Evolutionary conservation across 2,113 vertebrate genomes (phyloP), one percentile per base, ranked within the genome.

Genomic region (Myrmecophaga tridactyla): DNA sequence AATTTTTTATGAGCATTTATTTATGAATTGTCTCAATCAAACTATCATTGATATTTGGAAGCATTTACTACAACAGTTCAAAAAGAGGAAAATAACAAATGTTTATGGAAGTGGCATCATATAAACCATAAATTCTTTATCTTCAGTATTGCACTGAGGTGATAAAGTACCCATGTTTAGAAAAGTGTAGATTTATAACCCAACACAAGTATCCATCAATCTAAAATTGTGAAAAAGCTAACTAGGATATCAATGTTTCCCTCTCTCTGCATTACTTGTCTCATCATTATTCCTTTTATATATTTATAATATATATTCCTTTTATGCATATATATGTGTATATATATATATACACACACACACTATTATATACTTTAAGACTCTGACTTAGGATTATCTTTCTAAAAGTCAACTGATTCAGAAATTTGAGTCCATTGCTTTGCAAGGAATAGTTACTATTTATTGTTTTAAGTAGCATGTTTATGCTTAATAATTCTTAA

Each of bases 401-500:
- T 93, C 69, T 82, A 58, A 86, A 91, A 87, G 1, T 18, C 53
- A 56, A 0, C 31, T 81, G 31, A 89, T 21, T 20, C 70, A 93
- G n/a, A 60, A 86, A 75, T 7, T 78, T 36, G 15, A 77, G 23
- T 80, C 65, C 15, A 63, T 39, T 77, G 13, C 80, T 90, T 83
- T 86, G 43, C 34, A 39, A 80, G 12, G 41, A 84, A 84, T 78
- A 8, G 78, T 75, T 80, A 46, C 6, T 58, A 0, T 39, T 92
- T 6, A 58, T 81, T 84, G 13, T 72, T 78, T 76, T 34, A 51
- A 51, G 29, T 6, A 48, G 48, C 10, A 46, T 43, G 46, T 43
- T 82, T 86, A 75, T 70, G 51, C 25, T 81, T 70, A 86, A 83
- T 18, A 82, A 62, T 75, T 76, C 34, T 82, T 91, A 96, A 92